phyloP scores from a whole-genome alignment of 1,140 invertebrate species.

The Caenorhabditis briggsae region DNA sequence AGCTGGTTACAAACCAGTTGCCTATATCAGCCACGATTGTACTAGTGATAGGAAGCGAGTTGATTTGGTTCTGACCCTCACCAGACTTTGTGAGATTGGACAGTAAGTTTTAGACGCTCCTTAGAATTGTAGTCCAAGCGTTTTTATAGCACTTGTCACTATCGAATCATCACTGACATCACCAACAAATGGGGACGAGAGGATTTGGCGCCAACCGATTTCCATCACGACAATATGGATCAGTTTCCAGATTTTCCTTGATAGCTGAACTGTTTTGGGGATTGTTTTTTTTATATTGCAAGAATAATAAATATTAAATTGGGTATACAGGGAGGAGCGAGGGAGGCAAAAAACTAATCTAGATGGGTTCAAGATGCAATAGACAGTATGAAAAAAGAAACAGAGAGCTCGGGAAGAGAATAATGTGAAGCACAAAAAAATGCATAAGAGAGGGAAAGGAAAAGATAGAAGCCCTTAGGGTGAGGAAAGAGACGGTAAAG shows the following conservation, averaged over 20 bases:
- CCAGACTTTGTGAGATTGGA: neutral
- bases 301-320: too few species aligned
- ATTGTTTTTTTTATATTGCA: too few species aligned
- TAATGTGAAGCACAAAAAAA: neutral
- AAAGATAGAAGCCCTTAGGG: neutral
- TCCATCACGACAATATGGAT: neutral
- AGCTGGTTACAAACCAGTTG: neutral
- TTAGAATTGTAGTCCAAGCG: neutral
- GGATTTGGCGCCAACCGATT: neutral
- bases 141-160: neutral
- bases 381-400: too few species aligned
- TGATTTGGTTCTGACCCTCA: neutral
- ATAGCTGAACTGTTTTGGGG: neutral
- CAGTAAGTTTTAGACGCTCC: neutral
- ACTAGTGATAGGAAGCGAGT: neutral
- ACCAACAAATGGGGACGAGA: conserved; percentile 4
- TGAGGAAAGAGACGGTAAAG: neutral
- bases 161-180: neutral
- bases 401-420: too few species aligned
- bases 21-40: conserved; percentile 18
- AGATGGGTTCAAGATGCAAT: too few species aligned
- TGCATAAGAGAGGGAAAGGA: too few species aligned
- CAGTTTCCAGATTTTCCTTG: conserved; percentile 1
- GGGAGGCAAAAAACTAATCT: too few species aligned
- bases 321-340: too few species aligned